Evolutionary conservation across 2,113 vertebrate genomes (phyloP), one percentile per base, ranked within the genome.

Genomic region (Arvicanthis niloticus): DNA sequence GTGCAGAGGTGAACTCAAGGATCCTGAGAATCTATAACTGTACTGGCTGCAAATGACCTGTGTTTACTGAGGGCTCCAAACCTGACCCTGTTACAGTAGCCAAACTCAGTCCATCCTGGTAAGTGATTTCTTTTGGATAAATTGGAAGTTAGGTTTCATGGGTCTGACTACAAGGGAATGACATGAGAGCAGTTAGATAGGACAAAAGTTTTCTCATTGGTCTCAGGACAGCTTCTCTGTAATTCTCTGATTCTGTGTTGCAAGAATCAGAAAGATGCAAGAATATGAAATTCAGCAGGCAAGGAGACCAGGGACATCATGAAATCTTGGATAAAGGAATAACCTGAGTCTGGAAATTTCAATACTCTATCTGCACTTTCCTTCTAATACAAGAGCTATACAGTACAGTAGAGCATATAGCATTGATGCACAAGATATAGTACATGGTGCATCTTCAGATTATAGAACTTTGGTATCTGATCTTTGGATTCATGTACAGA

Each of bases 31-130:
- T 11, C 53, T 48, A 15, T 68, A 73, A 89, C 31, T 85, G 60
- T 42, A 26, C 0, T 78, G 45, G 53, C 56, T 89, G 1, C 51
- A 1, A 19, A 1, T 13, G 12, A 15, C n/a, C 16, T 3, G 0
- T 58, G 19, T 73, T 78, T 58, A 26, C 53, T 42, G 72, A 34
- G 2, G 26, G 34, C 53, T 45, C 10, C 51, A 15, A 37, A 67
- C 31, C 65, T 45, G 45, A 31, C 45, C 45, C 40, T 3, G 2
- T 45, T 42, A 21, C 34, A 34, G 67, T 29, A 31, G 16, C 45
- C 68, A 34, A 76, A n/a, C 16, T 29, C 40, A 29, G 11, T n/a
- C n/a, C n/a, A n/a, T 22, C 12, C 34, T 37, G 88, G 60, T 88
- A 68, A 93, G 94, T 89, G 53, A 26, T 48, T 65, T 2, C 0